phyloP scores from a whole-genome alignment of 2,888 invertebrate species.

The Loripinus fragilis region DNA sequence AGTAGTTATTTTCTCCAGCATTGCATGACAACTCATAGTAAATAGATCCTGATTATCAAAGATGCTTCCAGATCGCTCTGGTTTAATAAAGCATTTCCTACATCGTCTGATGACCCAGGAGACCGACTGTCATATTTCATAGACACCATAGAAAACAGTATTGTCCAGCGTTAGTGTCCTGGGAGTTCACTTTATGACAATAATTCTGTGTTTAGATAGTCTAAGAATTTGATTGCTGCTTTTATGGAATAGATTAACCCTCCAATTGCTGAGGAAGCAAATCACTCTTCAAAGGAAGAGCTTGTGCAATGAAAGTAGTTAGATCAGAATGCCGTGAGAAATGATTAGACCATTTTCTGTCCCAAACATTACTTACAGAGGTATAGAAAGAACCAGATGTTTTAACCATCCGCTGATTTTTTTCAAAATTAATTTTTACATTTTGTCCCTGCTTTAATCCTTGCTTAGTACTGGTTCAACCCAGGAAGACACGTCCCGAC shows the following conservation, averaged over 20 bases:
- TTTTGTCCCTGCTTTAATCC: too few relatives aligned
- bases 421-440: too few relatives aligned
- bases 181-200: conserved; percentile 7
- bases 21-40: background rate
- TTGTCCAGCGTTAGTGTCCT: background rate
- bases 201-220: background rate
- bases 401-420: too few relatives aligned
- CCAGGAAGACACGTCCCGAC: too few relatives aligned
- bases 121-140: conserved; percentile 13
- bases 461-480: too few relatives aligned
- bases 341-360: too few relatives aligned
- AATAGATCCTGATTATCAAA: background rate
- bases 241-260: conserved; percentile 9
- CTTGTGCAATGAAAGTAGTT: too few relatives aligned
- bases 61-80: background rate
- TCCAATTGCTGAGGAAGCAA: background rate
- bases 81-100: conserved; percentile 13
- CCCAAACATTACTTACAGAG: too few relatives aligned
- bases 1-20: background rate
- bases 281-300: too few relatives aligned
- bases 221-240: conserved; percentile 19
- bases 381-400: too few relatives aligned
- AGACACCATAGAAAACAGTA: conserved; percentile 12
- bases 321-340: too few relatives aligned
- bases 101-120: background rate